These are phyloP conservation scores for Lottia scabra DNA, from an alignment of 2,888 invertebrate species.

Conservation along the genomic window DNA sequence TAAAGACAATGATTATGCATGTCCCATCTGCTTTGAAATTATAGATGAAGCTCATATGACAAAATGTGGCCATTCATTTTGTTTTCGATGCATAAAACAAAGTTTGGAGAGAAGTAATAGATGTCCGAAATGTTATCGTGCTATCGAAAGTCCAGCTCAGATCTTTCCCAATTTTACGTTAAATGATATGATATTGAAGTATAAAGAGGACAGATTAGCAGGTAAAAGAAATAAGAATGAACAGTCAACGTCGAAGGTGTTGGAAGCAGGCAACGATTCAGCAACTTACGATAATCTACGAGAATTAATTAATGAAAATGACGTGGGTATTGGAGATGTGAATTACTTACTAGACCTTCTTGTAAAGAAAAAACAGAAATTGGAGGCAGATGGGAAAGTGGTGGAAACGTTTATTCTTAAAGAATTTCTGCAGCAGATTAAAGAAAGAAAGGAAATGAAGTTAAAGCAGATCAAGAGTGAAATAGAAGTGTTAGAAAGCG, in stretches of 20 bases:
- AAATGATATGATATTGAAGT: constrained; percentile 83
- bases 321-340: constrained; percentile 81
- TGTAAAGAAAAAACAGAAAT: constrained; percentile 81
- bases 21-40: constrained; percentile 89
- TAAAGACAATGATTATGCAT: constrained; percentile 67
- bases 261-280: no score
- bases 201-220: constrained; percentile 63
- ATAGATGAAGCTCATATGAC: constrained; percentile 92
- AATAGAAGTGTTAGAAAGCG: constrained; percentile 80
- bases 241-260: no score
- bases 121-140: constrained; percentile 87
- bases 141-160: constrained; percentile 77
- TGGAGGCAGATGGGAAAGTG: constrained; percentile 80
- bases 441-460: constrained; percentile 78
- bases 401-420: constrained; percentile 84
- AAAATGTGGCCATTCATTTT: constrained; percentile 92
- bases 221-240: no score
- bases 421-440: constrained; percentile 84
- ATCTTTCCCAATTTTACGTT: constrained; percentile 89
- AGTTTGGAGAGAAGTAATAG: constrained; percentile 77
- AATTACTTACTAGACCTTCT: constrained; percentile 85
- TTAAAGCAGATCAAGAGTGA: constrained; percentile 78
- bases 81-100: constrained; percentile 76
- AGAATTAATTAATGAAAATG: constrained; percentile 53
- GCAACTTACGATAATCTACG: constrained; percentile 28